phyloP scores from a whole-genome alignment of 2,797 vertebrate species.

The Arctocebus calabarensis region DNA sequence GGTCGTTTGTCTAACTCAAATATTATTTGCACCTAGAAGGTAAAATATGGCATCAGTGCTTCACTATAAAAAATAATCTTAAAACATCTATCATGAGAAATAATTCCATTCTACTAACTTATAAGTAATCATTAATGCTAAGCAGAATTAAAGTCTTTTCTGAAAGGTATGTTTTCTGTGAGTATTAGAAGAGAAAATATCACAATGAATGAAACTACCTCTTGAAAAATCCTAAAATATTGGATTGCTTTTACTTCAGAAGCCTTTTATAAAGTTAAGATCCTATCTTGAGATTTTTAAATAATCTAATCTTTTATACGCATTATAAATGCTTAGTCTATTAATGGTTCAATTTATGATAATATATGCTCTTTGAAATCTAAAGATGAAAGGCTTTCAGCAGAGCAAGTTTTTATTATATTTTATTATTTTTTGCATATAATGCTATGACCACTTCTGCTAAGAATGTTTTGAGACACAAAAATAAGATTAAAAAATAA shows the following conservation, averaged over 20 bases:
- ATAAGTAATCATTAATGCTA: background rate
- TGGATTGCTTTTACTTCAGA: constrained; percentile 68
- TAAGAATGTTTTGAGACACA: constrained; percentile 57
- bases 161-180: background rate
- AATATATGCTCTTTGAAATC: constrained; percentile 77
- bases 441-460: constrained; percentile 38
- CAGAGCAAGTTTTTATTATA: constrained; percentile 48
- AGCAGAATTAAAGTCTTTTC: constrained; percentile 26
- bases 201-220: constrained; percentile 32
- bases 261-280: constrained; percentile 67
- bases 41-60: background rate
- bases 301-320: constrained; percentile 58
- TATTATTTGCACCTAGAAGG: background rate
- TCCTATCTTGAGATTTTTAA: constrained; percentile 46
- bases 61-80: constrained; percentile 21
- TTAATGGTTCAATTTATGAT: constrained; percentile 58
- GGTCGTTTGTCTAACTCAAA: background rate
- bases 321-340: constrained; percentile 67
- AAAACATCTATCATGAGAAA: constrained; percentile 50
- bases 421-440: constrained; percentile 52
- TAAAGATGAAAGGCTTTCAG: constrained; percentile 64
- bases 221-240: constrained; percentile 57
- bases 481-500: constrained; percentile 59
- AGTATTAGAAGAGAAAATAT: constrained; percentile 19
- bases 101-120: background rate